Conservation (phyloP, 2,797 vertebrate species). For the Aselliscus stoliczkanus region DNA sequence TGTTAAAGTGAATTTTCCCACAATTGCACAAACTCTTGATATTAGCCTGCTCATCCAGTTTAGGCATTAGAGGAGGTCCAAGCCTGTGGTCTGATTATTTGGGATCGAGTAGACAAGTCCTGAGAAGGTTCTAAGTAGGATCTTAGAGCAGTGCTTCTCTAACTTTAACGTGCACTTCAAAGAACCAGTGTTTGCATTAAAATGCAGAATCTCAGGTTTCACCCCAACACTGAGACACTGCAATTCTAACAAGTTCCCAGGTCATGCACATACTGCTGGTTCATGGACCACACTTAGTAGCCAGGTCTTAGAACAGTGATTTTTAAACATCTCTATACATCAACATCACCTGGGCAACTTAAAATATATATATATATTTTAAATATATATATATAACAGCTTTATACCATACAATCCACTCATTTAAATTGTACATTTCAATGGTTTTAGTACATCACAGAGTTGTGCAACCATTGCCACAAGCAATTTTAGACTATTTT, state of each 20-base stretch:
- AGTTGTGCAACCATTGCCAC: not conserved
- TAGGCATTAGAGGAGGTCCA: not conserved
- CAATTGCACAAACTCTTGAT: not conserved
- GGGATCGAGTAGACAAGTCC: not conserved
- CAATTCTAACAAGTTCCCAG: not conserved
- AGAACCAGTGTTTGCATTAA: not conserved
- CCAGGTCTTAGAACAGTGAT: not conserved
- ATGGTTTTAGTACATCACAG: not conserved
- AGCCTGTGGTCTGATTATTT: not conserved
- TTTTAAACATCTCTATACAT: not conserved
- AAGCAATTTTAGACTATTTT: not conserved
- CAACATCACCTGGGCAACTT: not conserved
- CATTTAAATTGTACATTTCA: not conserved
- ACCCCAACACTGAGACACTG: not conserved
- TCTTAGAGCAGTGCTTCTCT: not conserved
- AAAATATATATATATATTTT: too few species aligned
- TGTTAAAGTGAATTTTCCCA: not conserved
- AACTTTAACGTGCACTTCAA: not conserved
- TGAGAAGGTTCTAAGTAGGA: not conserved
- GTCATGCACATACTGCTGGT: not conserved
- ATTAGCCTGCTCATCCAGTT: not conserved
- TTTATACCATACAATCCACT: not conserved
- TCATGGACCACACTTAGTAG: not conserved
- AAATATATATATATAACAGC: too few species aligned
- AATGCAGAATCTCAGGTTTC: not conserved